Base-by-base conservation (phyloP, 2,888 invertebrate genomes). In the Pterostichus niger region DNA sequence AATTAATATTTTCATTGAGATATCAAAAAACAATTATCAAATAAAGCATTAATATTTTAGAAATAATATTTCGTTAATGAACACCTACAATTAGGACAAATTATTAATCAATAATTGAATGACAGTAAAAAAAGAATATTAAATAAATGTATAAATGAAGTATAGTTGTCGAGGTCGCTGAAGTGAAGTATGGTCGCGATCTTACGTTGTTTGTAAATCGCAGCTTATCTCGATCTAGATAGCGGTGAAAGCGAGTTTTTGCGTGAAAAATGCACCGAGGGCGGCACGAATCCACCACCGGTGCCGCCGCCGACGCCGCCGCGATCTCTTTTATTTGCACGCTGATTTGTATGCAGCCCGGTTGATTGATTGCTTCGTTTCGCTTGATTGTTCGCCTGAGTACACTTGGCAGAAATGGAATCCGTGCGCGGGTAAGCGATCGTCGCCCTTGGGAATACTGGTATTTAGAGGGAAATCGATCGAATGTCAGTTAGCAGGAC, bases 361-460 rank as follows among this genome's bases (percentile, higher is more conserved):
- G 13, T 80, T 80, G 80, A 80, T 71, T 80, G 71, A 80, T 80
- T 56, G 80, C 80, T 80, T 71, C 79, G 64, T 80, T 80, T 80
- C 71, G 80, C 40, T 71, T 56, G 79, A 79, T 79, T 79, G 79
- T 79, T 49, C 79, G 64, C 61, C 44, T 31, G 68, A 71, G 68
- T 46, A 71, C 68, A 71, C 17, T 71, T 17, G 7, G 68, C 44
- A 31, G 33, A 64, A 64, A 59, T 31, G 59, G 59, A 59, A 31
- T 31, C 64, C 44, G 17, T 4, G 40, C 17, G 15, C 15, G 0
- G 15, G 13, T 17, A 3, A 15, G 15, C 68, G 44, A 71, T 40
- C 11, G 15, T n/a, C 68, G 44, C 44, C 68, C 44, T 71, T 71
- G 17, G 17, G 68, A 35, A 64, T 17, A 13, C 2, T 17, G 17